phyloP scores from a whole-genome alignment of 2,797 vertebrate genomes.

The Sebastes melanostomus region DNA sequence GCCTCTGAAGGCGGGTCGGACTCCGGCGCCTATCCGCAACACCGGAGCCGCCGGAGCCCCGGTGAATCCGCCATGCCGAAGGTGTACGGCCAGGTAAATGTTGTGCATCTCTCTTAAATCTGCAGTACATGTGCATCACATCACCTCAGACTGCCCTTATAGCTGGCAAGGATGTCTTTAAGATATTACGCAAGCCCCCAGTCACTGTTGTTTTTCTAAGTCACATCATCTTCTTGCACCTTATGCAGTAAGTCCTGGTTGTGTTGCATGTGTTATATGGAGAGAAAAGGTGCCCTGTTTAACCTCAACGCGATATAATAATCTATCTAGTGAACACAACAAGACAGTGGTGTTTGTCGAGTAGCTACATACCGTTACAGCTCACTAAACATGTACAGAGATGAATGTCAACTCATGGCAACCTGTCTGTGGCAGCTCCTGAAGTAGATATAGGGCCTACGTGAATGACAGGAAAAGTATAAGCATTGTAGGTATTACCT shows the following conservation, averaged over 20 bases:
- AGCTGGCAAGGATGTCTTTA: background rate
- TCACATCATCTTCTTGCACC: slow-evolving; percentile 24
- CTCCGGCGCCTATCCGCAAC: slow-evolving; percentile 55
- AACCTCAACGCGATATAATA: background rate
- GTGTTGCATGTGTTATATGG: background rate
- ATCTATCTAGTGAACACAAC: background rate
- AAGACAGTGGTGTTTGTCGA: background rate
- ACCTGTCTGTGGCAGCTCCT: background rate
- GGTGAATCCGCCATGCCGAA: slow-evolving; percentile 82
- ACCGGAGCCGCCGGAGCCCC: slow-evolving; percentile 81
- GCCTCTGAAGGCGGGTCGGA: slow-evolving; percentile 53
- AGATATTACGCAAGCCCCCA: slow-evolving; percentile 39
- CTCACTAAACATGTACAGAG: background rate
- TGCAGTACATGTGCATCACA: slow-evolving; percentile 9
- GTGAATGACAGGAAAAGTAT: background rate
- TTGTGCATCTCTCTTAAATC: background rate
- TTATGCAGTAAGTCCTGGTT: background rate
- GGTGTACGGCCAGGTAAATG: slow-evolving; percentile 93
- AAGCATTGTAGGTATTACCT: fast-evolving
- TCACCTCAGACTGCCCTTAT: slow-evolving; percentile 17
- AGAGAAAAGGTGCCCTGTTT: background rate
- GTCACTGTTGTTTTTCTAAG: slow-evolving; percentile 17
- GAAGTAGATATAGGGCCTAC: background rate
- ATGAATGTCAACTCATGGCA: background rate
- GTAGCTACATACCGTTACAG: background rate